Conservation (phyloP, 1,140 invertebrate genomes). For the Ladona fulva region DNA sequence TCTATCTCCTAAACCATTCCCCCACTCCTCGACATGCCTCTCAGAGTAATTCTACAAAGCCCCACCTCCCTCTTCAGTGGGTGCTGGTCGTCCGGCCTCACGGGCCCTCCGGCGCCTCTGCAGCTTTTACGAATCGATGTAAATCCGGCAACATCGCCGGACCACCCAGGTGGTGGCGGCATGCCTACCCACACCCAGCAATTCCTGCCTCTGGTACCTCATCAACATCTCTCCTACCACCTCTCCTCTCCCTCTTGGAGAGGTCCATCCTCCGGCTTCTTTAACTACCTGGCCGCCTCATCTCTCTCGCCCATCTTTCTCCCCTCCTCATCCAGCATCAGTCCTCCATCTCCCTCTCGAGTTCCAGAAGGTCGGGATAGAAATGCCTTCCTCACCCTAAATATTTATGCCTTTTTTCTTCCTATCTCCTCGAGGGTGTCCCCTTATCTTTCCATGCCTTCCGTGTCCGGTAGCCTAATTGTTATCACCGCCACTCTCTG, state of each 20-base stretch:
- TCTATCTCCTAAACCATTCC: background rate
- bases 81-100: no score
- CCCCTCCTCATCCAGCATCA: background rate
- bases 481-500: background rate
- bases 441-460: background rate
- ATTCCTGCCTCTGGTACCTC: background rate
- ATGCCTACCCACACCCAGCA: background rate
- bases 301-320: background rate
- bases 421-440: background rate
- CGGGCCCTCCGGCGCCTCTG: background rate
- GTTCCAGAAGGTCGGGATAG: no score
- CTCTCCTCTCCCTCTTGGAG: no score
- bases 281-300: no score
- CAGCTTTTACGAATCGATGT: background rate
- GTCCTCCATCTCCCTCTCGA: no score
- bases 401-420: background rate
- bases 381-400: no score
- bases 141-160: background rate
- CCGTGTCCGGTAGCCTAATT: slow-evolving; percentile 2
- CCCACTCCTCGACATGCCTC: background rate
- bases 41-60: no score
- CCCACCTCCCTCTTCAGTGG: no score
- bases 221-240: background rate
- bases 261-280: no score
- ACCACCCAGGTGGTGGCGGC: background rate